Evolutionary conservation across 2,888 invertebrate species (phyloP), one percentile per base, ranked within the genome.

Genomic region (Rhagophthalmus giganteus): DNA sequence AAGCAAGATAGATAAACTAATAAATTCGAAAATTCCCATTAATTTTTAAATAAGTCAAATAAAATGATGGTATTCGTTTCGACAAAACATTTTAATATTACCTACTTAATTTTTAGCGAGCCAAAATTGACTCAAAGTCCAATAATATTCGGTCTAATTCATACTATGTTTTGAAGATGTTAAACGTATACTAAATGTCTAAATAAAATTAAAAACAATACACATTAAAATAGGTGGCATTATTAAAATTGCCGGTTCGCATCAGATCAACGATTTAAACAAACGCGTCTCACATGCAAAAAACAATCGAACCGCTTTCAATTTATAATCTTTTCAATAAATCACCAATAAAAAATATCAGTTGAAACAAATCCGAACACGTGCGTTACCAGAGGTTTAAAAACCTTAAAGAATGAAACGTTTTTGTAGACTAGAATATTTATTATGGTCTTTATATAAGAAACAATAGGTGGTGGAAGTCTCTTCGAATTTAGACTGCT

Each of bases 401-500:
- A 28, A 28, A 28, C n/a, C 9, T 28, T 28, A 10, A 9, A 10
- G 28, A 28, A 28, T 28, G 28, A 10, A n/a, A 2, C 28, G 20
- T 28, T 28, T 28, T 28, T 28, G 8, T 28, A 28, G 4, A n/a
- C 3, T 8, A 28, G 10, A 28, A 28, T 28, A 28, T 28, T 28
- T 28, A 28, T 28, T 28, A 9, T 28, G 8, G 4, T 10, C 4
- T 28, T 20, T 28, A 10, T 28, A 10, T 7, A 5, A 2, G 28
- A 28, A 28, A 28, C 28, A 28, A 28, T 28, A 28, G 28, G n/a
- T 28, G 28, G 28, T 10, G 10, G 28, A 2, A 10, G 28, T 20
- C 9, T 28, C 4, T 9, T 28, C 28, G 28, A 28, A 28, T 28
- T 9, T 10, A 10, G 28, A 28, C 9, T 28, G 20, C 20, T 20